Conservation (phyloP, 2,797 vertebrate species). For the Parotocinclus haroldoi region DNA sequence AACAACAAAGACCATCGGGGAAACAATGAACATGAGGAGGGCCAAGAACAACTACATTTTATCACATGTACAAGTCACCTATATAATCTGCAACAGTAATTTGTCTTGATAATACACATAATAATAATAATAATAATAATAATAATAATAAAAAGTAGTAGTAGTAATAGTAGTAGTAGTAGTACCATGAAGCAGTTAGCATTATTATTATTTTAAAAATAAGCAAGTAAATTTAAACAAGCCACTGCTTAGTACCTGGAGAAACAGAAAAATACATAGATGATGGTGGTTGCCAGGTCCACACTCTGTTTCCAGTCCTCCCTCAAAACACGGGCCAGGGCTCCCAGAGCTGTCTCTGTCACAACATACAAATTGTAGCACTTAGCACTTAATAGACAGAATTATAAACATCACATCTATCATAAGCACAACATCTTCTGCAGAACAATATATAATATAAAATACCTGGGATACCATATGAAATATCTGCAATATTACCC, state of each 20-base stretch:
- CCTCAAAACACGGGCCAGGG: slow-evolving; percentile 85
- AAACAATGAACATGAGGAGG: slow-evolving; percentile 47
- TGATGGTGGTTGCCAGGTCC: slow-evolving; percentile 90
- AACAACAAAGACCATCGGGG: slow-evolving; percentile 57
- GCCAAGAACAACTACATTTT: slow-evolving; percentile 58
- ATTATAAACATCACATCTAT: neutral
- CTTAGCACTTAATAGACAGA: slow-evolving; percentile 11
- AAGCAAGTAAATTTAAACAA: slow-evolving; percentile 41
- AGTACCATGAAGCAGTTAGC: slow-evolving; percentile 51
- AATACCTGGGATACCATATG: too few relatives aligned
- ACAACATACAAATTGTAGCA: slow-evolving; percentile 38
- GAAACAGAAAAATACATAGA: slow-evolving; percentile 92
- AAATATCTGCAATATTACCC: too few relatives aligned
- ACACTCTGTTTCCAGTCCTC: slow-evolving; percentile 94
- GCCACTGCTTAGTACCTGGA: slow-evolving; percentile 74
- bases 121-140: neutral
- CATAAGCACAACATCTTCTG: neutral
- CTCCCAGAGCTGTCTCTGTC: slow-evolving; percentile 83
- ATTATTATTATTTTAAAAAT: slow-evolving; percentile 51
- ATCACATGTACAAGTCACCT: slow-evolving; percentile 46
- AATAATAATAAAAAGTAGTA: neutral
- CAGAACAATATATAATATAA: too few relatives aligned
- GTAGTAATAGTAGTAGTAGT: too few relatives aligned
- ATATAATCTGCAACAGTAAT: slow-evolving; percentile 45
- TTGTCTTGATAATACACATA: slow-evolving; percentile 58